Conservation (phyloP, 1,140 invertebrate species). For the Nasonia vitripennis region DNA sequence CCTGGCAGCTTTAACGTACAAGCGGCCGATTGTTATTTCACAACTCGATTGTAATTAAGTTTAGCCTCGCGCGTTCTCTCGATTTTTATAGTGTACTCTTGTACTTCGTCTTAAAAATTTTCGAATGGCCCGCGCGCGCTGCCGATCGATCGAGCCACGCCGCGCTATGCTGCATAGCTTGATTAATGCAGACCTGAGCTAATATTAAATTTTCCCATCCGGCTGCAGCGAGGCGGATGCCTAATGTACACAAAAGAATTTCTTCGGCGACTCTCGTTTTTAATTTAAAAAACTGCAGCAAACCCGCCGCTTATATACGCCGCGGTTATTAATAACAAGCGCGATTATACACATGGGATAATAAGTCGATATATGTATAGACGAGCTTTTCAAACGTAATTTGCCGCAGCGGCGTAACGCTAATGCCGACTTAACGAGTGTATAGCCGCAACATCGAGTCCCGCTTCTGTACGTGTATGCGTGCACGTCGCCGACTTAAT, state of each 20-base stretch:
- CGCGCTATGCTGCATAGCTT: not conserved
- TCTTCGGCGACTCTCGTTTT: not conserved
- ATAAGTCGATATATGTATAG: no score
- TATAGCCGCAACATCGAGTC: no score
- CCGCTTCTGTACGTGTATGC: not conserved
- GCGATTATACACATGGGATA: no score
- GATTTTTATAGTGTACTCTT: no score
- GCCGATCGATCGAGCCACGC: not conserved
- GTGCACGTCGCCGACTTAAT: not conserved
- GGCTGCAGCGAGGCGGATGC: not conserved
- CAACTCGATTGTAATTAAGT: not conserved
- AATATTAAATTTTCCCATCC: not conserved
- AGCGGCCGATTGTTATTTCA: not conserved
- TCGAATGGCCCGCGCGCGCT: no score
- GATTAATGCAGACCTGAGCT: not conserved
- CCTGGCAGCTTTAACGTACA: no score
- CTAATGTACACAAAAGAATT: not conserved
- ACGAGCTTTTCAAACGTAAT: not conserved
- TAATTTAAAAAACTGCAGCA: not conserved
- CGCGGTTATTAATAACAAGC: no score
- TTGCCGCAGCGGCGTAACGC: not conserved
- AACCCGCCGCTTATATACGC: not conserved
- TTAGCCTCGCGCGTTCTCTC: not conserved
- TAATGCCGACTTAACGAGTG: constrained; percentile 9
- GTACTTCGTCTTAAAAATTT: no score